These are phyloP conservation scores for Aphaenogaster floridana DNA, from an alignment of 1,140 invertebrate genomes.

Conservation along the genomic window DNA sequence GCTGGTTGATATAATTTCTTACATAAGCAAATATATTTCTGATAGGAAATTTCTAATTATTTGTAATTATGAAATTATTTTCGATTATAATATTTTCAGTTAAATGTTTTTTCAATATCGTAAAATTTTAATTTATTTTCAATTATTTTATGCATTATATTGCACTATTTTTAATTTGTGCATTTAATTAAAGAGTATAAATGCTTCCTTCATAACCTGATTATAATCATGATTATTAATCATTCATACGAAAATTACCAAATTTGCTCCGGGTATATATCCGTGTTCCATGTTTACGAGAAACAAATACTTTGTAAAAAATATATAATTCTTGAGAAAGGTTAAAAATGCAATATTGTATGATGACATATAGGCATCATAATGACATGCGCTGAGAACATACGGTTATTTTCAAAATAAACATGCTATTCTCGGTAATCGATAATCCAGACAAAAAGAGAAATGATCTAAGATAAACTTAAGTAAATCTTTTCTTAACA, in stretches of 20 bases:
- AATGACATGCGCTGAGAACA: neutral
- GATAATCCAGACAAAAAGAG: slow-evolving; percentile 14
- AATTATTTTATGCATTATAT: neutral
- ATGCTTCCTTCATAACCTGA: neutral
- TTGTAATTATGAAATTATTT: neutral
- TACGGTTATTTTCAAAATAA: slow-evolving; percentile 39
- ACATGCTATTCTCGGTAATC: neutral
- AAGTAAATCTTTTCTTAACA: neutral
- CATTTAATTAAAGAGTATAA: neutral
- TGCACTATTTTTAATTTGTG: neutral
- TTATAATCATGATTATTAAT: neutral
- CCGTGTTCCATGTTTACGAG: slow-evolving; percentile 70
- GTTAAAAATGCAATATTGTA: neutral
- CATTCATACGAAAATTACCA: slow-evolving; percentile 67
- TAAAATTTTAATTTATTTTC: slow-evolving; percentile 9
- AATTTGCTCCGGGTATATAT: slow-evolving; percentile 70
- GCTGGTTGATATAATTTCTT: slow-evolving; percentile 13
- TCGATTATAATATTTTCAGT: neutral
- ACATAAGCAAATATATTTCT: slow-evolving; percentile 20
- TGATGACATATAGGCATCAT: neutral
- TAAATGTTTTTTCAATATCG: neutral
- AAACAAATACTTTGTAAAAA: neutral
- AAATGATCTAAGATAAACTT: neutral
- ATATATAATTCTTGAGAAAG: slow-evolving; percentile 9
- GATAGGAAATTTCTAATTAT: slow-evolving; percentile 25